These are phyloP conservation scores for Ferdinandea cuprea DNA, from an alignment of 2,888 invertebrate species.

Conservation along the genomic window DNA sequence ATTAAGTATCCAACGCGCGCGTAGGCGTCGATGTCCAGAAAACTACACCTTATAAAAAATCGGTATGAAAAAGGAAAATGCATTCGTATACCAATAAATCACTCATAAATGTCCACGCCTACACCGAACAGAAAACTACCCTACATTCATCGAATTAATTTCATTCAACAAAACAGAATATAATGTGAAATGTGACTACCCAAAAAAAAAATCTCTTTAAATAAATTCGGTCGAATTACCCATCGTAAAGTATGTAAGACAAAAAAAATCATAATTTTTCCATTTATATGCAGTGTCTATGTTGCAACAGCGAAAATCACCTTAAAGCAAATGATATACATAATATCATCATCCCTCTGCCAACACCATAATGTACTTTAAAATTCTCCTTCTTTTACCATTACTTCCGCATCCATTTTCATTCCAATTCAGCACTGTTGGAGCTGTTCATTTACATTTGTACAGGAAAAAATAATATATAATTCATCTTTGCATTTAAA, in stretches of 20 bases:
- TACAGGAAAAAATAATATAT: slow-evolving; percentile 29
- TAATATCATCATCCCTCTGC: slow-evolving; percentile 7
- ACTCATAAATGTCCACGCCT: no score
- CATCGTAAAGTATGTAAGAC: background rate
- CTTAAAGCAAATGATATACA: slow-evolving; percentile 40
- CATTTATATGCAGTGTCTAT: slow-evolving; percentile 71
- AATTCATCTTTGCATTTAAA: slow-evolving; percentile 47
- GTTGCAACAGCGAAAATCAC: slow-evolving; percentile 56
- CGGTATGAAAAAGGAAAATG: no score
- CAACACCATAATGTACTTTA: background rate
- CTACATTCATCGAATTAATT: background rate
- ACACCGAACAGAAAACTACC: no score
- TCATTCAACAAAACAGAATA: no score
- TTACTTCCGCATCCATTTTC: slow-evolving; percentile 46
- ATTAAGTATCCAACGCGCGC: no score
- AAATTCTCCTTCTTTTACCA: slow-evolving; percentile 1
- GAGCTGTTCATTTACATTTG: slow-evolving; percentile 55
- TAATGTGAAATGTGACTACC: no score
- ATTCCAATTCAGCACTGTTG: slow-evolving; percentile 51
- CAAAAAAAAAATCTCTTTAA: slow-evolving; percentile 14
- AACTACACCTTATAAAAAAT: no score
- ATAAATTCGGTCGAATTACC: slow-evolving; percentile 48
- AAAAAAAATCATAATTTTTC: slow-evolving; percentile 66
- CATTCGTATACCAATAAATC: no score
- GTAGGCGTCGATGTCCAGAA: no score